Base-by-base conservation (phyloP, 2,113 vertebrate species). In the Microtus ochrogaster region DNA sequence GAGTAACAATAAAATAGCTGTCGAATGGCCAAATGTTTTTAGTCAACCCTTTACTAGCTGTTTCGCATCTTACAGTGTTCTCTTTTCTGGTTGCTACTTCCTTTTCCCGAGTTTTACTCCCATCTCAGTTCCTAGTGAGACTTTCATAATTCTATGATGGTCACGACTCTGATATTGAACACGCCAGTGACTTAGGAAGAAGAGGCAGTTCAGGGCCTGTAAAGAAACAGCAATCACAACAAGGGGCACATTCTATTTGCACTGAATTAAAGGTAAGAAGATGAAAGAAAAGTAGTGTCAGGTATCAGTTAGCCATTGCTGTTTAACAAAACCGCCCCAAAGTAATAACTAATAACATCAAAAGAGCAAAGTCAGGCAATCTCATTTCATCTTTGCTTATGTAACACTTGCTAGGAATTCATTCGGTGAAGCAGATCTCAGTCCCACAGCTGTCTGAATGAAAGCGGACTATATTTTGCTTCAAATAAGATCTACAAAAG, bases 201-300 rank as follows among this genome's bases (percentile, higher is more conserved):
- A 33, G 65, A 33, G 26, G 44, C 49, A 39, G 63, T 93, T 92
- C 14, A 36, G 44, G 95, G 30, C 28, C 28, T 77, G 10, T 88
- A 85, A 95, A 93, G 84, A 92, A 94, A 89, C 6, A 78, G 12
- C 68, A 79, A 73, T 78, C 52, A 90, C 86, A 78, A 94, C 47
- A 89, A 91, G 78, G 36, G 55, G 19, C 1, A 87, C 26, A 66
- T 1, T 28, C 5, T 24, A 33, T 81, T 72, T 95, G 36, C 28
- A 58, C 19, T 74, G 66, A 86, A 61, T 21, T 81, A 36, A 13
- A 94, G 61, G 44, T 22, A 52, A 66, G 19, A 94, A 90, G n/a
- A 92, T 74, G 70, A 76, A 94, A 97, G 55, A 76, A 70, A 87
- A 33, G 5, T 39, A 41, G 12, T 39, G 22, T 72, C 13, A 36